Evolutionary conservation across 2,797 vertebrate species (phyloP), one percentile per base, ranked within the genome.

Genomic region (Tokudaia tokunoshimensis): DNA sequence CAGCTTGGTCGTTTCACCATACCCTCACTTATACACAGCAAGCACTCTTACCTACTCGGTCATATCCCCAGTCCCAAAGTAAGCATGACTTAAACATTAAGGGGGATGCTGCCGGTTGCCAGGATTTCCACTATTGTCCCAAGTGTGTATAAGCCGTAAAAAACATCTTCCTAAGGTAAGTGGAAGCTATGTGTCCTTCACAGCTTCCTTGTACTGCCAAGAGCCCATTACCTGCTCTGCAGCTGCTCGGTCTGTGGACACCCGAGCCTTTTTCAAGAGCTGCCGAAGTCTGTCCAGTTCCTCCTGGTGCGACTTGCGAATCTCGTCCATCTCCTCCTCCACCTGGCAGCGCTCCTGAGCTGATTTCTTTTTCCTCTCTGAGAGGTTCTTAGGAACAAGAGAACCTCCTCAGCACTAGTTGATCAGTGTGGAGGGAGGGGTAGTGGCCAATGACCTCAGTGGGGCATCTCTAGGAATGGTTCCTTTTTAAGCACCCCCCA

Each of bases 301-400:
- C 98, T 99, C 99, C 98, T 99, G 99, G 85, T 98, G 97, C 0
- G 97, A 99, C 93, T 97, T 99, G 47, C 99, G 99, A 2, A 99
- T 97, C 97, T 99, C 99, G 80, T 99, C 99, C 97, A 99, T 98
- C 98, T 99, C 99, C 37, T 99, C 99, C 61, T 99, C 99, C 0
- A 99, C 99, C 41, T 98, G 99, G 97, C 99, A 99, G 47, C 99
- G 99, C 98, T 99, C 99, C 0, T 97, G 98, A 79, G 99, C 99
- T 72, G 99, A 99, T 97, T 99, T 99, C 98, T 98, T 99, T 98
- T 99, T 99, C 97, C 99, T 99, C 95, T 99, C 99, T 14, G 97
- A 98, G 61, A 99, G 98, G n/a, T 98, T 99, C 99, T 99, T 96
- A 92, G 95, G 82, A 90, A 74, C n/a, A 94, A 97, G 87, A 95